A percentile compares a stretch with the other conserved stretches of the same genome.
phyloP scores from a whole-genome alignment of 2,113 vertebrate species.

The Corynorhinus townsendii region DNA sequence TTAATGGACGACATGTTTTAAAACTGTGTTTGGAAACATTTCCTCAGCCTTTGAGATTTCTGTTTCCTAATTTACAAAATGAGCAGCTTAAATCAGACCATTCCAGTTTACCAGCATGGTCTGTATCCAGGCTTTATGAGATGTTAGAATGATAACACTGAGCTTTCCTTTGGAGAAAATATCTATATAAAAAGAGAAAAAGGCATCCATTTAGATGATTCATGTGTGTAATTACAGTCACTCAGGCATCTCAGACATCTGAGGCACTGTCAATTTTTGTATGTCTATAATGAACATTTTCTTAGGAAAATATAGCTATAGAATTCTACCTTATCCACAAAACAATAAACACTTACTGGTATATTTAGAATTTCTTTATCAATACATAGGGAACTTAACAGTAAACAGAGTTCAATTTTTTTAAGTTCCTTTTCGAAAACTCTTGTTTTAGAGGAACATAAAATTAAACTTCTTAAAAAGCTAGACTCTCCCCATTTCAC shows the following conservation, averaged over 20 bases:
- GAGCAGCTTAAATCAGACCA: not conserved
- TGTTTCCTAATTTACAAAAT: slow-evolving; percentile 38
- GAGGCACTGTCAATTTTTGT: not conserved
- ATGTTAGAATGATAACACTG: not conserved
- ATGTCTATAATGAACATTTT: not conserved
- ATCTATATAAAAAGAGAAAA: not conserved
- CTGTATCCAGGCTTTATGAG: not conserved
- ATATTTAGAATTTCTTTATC: not conserved
- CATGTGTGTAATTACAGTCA: not conserved
- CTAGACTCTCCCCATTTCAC: not conserved
- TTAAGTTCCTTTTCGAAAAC: not conserved
- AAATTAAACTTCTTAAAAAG: not conserved
- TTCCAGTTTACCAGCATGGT: not conserved
- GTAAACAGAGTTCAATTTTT: not conserved
- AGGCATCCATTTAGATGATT: not conserved
- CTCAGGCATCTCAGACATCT: not conserved
- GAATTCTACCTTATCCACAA: not conserved
- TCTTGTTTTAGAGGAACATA: not conserved
- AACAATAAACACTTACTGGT: not conserved
- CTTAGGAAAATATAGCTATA: not conserved
- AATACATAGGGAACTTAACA: not conserved
- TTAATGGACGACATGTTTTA: not conserved
- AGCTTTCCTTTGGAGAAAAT: not conserved
- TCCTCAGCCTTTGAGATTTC: not conserved
- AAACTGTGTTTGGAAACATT: slow-evolving; percentile 15